These are phyloP conservation scores for Halcyon leucocephala DNA, from an alignment of 2,797 vertebrate species.

Conservation along the genomic window DNA sequence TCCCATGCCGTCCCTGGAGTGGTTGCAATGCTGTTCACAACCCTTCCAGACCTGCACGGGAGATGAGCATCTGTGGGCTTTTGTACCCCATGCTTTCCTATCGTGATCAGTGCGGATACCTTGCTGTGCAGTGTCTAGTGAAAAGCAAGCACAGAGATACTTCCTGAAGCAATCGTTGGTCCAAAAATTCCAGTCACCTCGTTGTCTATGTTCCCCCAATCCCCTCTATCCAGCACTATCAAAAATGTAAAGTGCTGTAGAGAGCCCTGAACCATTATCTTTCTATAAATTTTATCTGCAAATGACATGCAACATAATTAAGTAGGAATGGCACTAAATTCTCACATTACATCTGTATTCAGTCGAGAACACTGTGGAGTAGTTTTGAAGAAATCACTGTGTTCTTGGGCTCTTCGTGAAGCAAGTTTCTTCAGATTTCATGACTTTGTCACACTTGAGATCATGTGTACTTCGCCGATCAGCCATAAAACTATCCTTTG, in stretches of 20 bases:
- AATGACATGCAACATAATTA: neutral
- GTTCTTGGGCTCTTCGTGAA: neutral
- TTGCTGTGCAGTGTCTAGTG: neutral
- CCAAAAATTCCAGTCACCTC: neutral
- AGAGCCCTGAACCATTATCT: neutral
- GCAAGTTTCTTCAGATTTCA: constrained; percentile 27
- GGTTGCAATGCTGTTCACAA: neutral
- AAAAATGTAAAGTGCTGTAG: neutral
- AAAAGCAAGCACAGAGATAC: neutral
- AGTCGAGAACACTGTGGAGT: neutral
- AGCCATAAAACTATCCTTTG: constrained; percentile 36
- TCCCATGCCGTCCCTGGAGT: accelerated
- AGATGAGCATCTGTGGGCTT: neutral
- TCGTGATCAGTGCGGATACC: accelerated
- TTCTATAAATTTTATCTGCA: neutral
- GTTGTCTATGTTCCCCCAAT: neutral
- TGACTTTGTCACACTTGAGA: constrained; percentile 7
- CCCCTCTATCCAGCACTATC: neutral
- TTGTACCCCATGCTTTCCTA: neutral
- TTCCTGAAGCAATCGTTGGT: neutral
- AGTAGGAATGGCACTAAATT: neutral
- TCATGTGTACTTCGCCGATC: neutral
- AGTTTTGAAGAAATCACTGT: neutral
- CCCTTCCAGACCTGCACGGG: accelerated
- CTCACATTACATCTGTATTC: neutral